Conservation (phyloP, 2,888 invertebrate genomes). For the Adineta ricciae region DNA sequence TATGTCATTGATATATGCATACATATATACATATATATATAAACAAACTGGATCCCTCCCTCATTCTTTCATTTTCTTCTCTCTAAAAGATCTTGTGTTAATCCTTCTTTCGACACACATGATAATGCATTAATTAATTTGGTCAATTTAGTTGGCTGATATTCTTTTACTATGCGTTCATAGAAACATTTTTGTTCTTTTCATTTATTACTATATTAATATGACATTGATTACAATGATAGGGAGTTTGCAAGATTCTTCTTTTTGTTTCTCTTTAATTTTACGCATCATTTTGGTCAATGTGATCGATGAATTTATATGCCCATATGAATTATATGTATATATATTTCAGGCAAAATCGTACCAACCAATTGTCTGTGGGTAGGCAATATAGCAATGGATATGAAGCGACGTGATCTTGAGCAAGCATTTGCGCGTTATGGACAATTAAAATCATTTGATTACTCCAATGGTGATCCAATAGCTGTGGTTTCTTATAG, state of each 20-base stretch:
- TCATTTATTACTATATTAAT: neutral
- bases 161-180: neutral
- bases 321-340: neutral
- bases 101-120: neutral
- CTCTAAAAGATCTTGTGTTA: neutral
- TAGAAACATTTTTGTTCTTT: neutral
- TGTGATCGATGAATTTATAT: neutral
- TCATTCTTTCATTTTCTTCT: neutral
- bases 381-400: conserved; percentile 24
- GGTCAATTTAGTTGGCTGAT: neutral
- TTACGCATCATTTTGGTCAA: neutral
- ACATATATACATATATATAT: neutral
- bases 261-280: neutral
- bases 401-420: conserved; percentile 7
- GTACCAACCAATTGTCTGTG: conserved; percentile 32
- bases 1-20: neutral
- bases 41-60: neutral
- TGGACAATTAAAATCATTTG: conserved; percentile 8
- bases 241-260: neutral
- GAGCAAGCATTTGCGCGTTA: conserved; percentile 16
- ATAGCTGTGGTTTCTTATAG: neutral
- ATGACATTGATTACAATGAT: conserved; percentile 15
- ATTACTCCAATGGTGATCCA: neutral
- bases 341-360: conserved; percentile 28
- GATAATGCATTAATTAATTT: neutral